phyloP scores from a whole-genome alignment of 2,797 vertebrate genomes.

The Eulemur mongoz region DNA sequence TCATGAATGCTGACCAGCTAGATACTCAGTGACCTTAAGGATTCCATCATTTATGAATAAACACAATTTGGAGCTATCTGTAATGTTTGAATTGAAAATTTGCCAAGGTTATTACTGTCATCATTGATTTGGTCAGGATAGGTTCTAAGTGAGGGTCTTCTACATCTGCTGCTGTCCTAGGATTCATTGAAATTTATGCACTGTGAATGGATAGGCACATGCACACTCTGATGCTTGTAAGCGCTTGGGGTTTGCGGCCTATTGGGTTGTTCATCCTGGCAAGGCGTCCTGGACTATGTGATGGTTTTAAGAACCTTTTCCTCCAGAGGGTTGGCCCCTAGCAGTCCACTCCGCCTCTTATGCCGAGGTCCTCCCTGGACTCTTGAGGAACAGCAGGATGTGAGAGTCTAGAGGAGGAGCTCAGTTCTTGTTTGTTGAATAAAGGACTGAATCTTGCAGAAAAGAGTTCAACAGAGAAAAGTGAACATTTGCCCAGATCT shows the following conservation, averaged over 20 bases:
- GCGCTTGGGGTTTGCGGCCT: background rate
- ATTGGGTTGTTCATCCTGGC: background rate
- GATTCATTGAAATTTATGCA: background rate
- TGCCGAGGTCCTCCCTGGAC: background rate
- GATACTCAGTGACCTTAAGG: background rate
- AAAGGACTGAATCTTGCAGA: background rate
- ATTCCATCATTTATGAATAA: constrained; percentile 4
- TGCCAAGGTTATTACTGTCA: background rate
- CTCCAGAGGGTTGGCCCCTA: background rate
- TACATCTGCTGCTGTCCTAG: background rate
- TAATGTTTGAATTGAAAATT: background rate
- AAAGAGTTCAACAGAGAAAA: background rate
- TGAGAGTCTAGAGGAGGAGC: background rate
- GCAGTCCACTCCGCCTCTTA: background rate
- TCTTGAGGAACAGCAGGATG: background rate
- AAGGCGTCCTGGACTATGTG: background rate
- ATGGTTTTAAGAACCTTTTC: background rate
- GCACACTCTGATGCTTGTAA: background rate
- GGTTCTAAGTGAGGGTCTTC: background rate
- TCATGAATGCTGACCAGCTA: background rate
- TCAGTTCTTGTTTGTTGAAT: background rate
- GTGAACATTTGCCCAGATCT: background rate
- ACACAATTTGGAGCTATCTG: background rate
- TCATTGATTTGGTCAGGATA: background rate
- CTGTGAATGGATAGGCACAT: background rate